Percentiles rank a stretch among this genome's conserved stretches.
Evolutionary conservation across 1,140 invertebrate genomes (phyloP).

Genomic region (Saccostrea glomerata): DNA sequence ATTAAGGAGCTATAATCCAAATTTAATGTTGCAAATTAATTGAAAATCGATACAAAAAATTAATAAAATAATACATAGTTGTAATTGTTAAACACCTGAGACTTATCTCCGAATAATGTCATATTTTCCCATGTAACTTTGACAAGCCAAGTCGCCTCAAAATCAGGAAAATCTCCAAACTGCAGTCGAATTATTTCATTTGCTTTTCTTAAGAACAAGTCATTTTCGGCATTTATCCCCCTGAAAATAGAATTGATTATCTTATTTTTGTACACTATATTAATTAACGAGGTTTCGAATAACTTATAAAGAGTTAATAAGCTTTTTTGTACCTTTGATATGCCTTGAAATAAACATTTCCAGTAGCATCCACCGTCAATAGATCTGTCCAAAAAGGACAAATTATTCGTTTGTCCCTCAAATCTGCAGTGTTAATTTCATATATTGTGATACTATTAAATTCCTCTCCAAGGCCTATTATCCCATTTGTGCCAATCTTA

Average conservation of each 20-base stretch:
- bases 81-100: background rate
- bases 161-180: background rate
- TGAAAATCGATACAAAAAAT: too few species aligned
- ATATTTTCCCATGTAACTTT: background rate
- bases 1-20: too few species aligned
- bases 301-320: too few species aligned
- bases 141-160: background rate
- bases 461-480: background rate
- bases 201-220: background rate
- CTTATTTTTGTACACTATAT: too few species aligned
- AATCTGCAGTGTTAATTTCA: background rate
- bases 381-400: conserved; percentile 11
- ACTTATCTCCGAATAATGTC: background rate
- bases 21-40: too few species aligned
- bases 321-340: background rate
- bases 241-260: background rate
- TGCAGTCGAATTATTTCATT: background rate
- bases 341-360: background rate
- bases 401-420: background rate
- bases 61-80: too few species aligned
- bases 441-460: conserved; percentile 1
- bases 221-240: background rate
- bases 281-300: too few species aligned
- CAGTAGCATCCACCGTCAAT: background rate
- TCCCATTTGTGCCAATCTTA: background rate